phyloP scores from a whole-genome alignment of 53 echinoderm and acorn worm genomes.

The Glandiceps talaboti region DNA sequence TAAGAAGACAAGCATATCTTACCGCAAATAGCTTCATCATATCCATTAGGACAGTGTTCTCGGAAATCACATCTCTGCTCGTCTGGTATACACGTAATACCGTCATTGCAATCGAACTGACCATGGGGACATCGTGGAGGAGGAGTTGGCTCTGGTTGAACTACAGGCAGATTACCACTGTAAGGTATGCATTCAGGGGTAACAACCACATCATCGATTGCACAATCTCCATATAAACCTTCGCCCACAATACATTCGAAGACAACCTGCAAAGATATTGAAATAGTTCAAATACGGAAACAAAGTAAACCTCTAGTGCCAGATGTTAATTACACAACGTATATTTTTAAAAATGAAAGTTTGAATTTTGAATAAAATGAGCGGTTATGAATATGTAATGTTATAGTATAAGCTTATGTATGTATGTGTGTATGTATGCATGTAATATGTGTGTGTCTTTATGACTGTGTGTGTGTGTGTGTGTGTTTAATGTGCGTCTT shows the following conservation, averaged over 20 bases:
- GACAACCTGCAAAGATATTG: background rate
- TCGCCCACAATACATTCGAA: conserved; percentile 1
- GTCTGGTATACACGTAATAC: background rate
- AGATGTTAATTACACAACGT: no score
- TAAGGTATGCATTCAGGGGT: background rate
- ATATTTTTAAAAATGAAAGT: no score
- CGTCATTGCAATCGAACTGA: background rate
- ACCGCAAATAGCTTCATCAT: background rate
- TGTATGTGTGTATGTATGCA: no score
- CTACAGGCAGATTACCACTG: conserved; percentile 1
- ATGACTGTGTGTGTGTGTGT: no score
- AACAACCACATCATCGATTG: background rate
- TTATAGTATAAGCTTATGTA: no score
- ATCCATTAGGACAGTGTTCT: background rate
- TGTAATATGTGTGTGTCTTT: no score
- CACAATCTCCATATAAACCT: conserved; percentile 2
- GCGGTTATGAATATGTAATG: no score
- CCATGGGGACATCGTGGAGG: background rate
- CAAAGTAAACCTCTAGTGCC: no score
- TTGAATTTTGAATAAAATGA: no score
- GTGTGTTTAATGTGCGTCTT: no score
- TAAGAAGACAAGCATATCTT: no score
- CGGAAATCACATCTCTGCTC: background rate
- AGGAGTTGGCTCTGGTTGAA: background rate
- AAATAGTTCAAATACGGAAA: no score